Base-by-base conservation (phyloP, 1,140 invertebrate genomes). In the Solenopsis fugax region DNA sequence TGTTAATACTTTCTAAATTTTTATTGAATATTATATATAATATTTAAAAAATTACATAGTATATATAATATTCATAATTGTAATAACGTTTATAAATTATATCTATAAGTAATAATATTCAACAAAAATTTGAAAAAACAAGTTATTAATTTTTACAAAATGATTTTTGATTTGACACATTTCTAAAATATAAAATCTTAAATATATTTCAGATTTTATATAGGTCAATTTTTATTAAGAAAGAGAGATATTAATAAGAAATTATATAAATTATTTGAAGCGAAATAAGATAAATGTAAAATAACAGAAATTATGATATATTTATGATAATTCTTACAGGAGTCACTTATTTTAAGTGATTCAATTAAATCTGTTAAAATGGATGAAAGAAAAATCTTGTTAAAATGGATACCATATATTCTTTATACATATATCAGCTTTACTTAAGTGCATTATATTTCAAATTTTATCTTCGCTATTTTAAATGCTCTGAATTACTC, bases 201-300 rank as follows among this genome's bases (percentile, higher is more conserved):
- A 29, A 29, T 29, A 29, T 29, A 10, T 24, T 45, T 65, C 2
- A 18, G 1, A 29, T 29, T 62, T 10, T 37, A 4, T 65, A 58
- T 45, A 34, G 10, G 34, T 6, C 12, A 18, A 16, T 10, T 77
- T 3, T 29, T 16, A 29, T 76, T 62, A 41, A 7, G 41, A 41
- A 41, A n/a, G 1, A 65, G 37, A 41, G 18, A 65, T 41, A 4
- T 41, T 12, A 77, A 62, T 62, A 45, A 5, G 45, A 13, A 48
- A 2, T 73, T 48, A 34, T 12, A 34, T 48, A 58, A 29, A 48
- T 29, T n/a, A 60, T 62, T 45, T 6, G 3, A 37, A 21, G 6
- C 24, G 12, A 13, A 13, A 78, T 78, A 76, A 29, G 29, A 29
- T 76, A 12, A 41, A 60, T 45, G 7, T n/a, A 37, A 73, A 75